Conservation (phyloP, 2,888 invertebrate genomes). For the Notocelia uddmanniana region DNA sequence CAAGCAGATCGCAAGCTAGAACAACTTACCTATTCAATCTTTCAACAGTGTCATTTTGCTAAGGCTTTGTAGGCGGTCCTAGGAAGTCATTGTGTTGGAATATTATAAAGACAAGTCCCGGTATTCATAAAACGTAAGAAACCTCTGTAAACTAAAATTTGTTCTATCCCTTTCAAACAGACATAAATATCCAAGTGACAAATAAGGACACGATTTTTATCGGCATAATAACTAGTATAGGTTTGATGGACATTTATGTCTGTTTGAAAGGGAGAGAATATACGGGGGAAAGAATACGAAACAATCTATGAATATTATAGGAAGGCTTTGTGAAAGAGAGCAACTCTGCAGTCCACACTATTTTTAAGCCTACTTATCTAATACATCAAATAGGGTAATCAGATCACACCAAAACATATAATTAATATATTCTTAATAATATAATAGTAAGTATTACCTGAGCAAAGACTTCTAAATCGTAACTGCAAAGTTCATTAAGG, state of each 20-base stretch:
- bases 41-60: background rate
- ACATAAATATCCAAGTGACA: too few species aligned
- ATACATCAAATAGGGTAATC: slow-evolving; percentile 15
- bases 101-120: background rate
- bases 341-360: background rate
- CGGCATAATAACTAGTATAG: too few species aligned
- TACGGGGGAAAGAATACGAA: too few species aligned
- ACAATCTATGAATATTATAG: background rate
- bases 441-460: background rate
- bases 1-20: background rate
- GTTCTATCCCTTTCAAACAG: too few species aligned
- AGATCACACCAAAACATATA: slow-evolving; percentile 15
- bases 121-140: too few species aligned
- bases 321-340: background rate
- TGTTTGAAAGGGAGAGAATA: too few species aligned
- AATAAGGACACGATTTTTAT: too few species aligned
- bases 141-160: too few species aligned
- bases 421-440: background rate
- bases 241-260: too few species aligned
- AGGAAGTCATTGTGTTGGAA: background rate
- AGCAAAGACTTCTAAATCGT: background rate
- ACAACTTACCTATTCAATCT: background rate
- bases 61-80: background rate
- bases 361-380: background rate
- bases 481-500: slow-evolving; percentile 19